Base-by-base conservation (phyloP, 2,797 vertebrate species). In the Neostethus bicornis region DNA sequence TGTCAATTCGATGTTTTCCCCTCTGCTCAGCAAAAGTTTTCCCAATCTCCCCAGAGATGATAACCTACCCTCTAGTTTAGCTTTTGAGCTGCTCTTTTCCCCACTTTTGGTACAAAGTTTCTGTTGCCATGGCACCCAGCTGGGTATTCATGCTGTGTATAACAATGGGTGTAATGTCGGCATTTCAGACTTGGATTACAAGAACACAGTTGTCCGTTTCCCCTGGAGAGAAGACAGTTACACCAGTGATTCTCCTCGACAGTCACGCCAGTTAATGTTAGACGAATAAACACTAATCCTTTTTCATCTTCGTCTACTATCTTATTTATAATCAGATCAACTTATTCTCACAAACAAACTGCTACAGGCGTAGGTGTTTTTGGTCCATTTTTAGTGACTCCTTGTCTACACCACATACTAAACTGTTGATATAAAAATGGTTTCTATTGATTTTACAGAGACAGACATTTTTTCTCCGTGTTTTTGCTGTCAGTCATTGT, bases 91-190 rank as follows among this genome's bases (percentile, higher is more conserved):
- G 42, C 54, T 48, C 21, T 51, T n/a, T 37, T 42, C 31, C 42
- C 73, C 32, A 57, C 53, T 60, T 51, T 62, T 77, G 69, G 75
- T 56, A 41, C 55, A 32, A 73, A 55, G 66, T 72, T 56, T 4
- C 7, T n/a, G 89, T 91, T 88, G 73, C 88, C 79, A 92, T 90
- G 86, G 88, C 73, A 62, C 61, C 77, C 59, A 60, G 66, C 46
- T 35, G 75, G 75, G 82, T 80, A 90, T 91, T 90, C 85, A 83
- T 77, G 77, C 66, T 61, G 75, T 66, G 73, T 79, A 70, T 86
- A 80, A 92, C 91, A 93, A 92, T 90, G 85, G 79, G 81, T 75
- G 82, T 83, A 81, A 90, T 83, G 90, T 89, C 55, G 37, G 67
- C 41, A 64, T 66, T 73, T 62, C n/a, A 46, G 80, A 79, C 70